A percentile compares a stretch with the other conserved stretches of the same genome.
These are phyloP conservation scores for Parnassius orleans DNA, from an alignment of 2,888 invertebrate genomes.

Conservation along the genomic window DNA sequence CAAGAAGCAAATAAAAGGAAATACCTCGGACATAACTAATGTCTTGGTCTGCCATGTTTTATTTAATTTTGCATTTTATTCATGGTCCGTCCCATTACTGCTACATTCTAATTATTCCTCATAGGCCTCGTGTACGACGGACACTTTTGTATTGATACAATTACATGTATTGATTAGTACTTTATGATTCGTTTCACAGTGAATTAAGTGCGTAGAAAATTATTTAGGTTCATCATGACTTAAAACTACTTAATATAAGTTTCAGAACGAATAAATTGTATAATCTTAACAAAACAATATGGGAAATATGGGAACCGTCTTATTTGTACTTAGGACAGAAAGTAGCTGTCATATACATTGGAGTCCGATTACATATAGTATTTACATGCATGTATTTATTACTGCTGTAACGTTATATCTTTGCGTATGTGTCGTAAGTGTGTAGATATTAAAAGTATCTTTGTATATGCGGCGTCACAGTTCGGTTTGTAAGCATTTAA, in stretches of 20 bases:
- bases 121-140: neutral
- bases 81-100: neutral
- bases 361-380: too few species aligned
- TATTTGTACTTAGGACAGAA: too few species aligned
- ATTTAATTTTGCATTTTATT: neutral
- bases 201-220: too few species aligned
- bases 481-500: neutral
- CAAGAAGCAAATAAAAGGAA: neutral
- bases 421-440: neutral
- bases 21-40: neutral
- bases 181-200: too few species aligned
- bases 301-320: too few species aligned
- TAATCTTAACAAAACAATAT: too few species aligned
- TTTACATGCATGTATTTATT: too few species aligned
- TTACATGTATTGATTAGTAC: too few species aligned
- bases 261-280: neutral
- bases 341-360: too few species aligned
- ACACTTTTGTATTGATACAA: neutral
- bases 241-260: too few species aligned
- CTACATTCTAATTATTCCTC: neutral
- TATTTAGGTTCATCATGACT: neutral
- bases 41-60: neutral
- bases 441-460: conserved; percentile 1
- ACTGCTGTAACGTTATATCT: too few species aligned
- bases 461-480: neutral